These are phyloP conservation scores for Morelia viridis DNA, from an alignment of 2,797 vertebrate genomes.

Conservation along the genomic window DNA sequence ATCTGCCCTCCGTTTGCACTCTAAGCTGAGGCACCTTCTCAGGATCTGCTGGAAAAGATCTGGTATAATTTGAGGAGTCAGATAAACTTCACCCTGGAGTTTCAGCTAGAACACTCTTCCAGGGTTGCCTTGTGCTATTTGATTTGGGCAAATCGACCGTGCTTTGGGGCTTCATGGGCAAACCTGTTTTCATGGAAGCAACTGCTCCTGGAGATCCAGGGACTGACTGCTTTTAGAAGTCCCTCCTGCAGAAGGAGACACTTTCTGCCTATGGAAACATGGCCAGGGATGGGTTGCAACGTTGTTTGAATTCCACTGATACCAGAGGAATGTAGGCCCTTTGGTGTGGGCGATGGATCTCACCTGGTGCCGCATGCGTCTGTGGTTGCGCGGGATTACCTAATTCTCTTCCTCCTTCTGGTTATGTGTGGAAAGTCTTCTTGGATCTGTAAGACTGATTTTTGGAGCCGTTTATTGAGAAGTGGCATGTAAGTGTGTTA, in stretches of 20 bases:
- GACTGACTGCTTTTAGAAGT: not conserved
- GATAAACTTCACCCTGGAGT: not conserved
- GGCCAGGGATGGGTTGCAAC: not conserved
- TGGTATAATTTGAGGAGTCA: not conserved
- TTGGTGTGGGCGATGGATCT: not conserved
- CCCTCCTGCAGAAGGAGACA: not conserved
- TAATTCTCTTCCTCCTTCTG: not conserved
- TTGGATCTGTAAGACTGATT: not conserved
- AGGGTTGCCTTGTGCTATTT: not conserved
- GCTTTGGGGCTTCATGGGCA: not conserved
- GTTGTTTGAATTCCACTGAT: not conserved
- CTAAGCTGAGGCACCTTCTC: not conserved
- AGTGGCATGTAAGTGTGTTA: not conserved
- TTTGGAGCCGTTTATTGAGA: not conserved
- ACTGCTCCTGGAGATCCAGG: not conserved
- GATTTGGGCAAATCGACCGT: not conserved
- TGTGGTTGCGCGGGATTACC: not conserved
- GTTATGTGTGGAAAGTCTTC: not conserved
- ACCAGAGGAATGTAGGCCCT: not conserved
- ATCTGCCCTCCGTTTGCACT: not conserved
- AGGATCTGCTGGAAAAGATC: not conserved
- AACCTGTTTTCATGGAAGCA: not conserved
- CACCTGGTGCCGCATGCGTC: not conserved
- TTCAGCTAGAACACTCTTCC: not conserved
- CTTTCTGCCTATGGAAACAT: not conserved